Percentiles rank a stretch among this genome's conserved stretches.
phyloP scores from a whole-genome alignment of 2,113 vertebrate species.

The Fregata magnificens region DNA sequence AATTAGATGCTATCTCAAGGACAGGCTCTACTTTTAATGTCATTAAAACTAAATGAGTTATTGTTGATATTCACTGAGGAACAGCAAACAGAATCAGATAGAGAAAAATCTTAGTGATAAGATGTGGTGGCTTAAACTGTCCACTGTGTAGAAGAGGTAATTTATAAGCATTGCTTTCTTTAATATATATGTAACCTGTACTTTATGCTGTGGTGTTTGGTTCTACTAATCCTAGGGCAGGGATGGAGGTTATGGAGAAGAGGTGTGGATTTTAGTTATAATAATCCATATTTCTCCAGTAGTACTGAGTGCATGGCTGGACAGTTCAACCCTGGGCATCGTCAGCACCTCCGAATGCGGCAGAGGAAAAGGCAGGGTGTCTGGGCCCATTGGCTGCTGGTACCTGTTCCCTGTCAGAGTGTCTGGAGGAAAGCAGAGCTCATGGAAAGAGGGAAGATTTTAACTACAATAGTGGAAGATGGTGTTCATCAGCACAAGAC shows the following conservation, averaged over 20 bases:
- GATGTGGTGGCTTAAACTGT: conserved; percentile 13
- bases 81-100: conserved; percentile 36
- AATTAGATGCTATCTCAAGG: conserved; percentile 70
- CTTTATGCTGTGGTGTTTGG: background rate
- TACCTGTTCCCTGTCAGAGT: background rate
- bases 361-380: background rate
- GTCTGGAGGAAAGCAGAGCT: background rate
- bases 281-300: background rate
- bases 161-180: conserved; percentile 11
- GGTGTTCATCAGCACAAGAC: background rate
- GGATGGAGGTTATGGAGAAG: background rate
- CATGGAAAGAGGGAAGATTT: background rate
- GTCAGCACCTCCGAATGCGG: background rate
- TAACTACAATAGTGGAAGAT: background rate
- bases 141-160: background rate
- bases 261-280: background rate
- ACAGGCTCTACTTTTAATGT: conserved; percentile 58
- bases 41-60: conserved; percentile 68
- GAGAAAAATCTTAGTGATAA: conserved; percentile 48
- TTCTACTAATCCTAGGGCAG: background rate
- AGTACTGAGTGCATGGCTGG: background rate
- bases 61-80: conserved; percentile 53
- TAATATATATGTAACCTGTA: background rate
- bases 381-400: fast-evolving
- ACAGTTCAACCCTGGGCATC: background rate